A percentile compares a stretch with the other conserved stretches of the same genome.
Conservation (phyloP, 2,888 invertebrate genomes). For the Cyclophora punctaria region DNA sequence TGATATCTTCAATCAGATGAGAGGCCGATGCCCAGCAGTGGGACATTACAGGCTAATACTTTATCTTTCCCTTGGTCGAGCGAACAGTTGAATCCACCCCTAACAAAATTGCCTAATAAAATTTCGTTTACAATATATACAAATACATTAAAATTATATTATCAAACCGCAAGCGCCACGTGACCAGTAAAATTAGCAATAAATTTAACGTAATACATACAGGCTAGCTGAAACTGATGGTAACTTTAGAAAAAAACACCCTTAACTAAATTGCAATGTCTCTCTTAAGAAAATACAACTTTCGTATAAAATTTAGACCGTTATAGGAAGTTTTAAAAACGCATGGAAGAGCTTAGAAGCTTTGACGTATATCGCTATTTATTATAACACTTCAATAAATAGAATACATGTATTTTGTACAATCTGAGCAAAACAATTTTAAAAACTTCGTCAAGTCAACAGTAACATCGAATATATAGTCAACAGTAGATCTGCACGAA, state of each 20-base stretch:
- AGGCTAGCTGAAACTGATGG: slow-evolving; percentile 72
- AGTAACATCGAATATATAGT: too few species aligned
- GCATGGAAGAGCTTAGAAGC: slow-evolving; percentile 6
- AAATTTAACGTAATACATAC: slow-evolving; percentile 50
- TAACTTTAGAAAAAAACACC: slow-evolving; percentile 64
- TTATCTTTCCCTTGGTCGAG: too few species aligned
- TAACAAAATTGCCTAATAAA: too few species aligned
- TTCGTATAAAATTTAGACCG: slow-evolving; percentile 40
- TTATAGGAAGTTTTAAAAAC: slow-evolving; percentile 24
- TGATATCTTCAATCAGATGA: too few species aligned
- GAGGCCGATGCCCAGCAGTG: too few species aligned
- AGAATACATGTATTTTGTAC: too few species aligned
- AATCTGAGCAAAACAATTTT: too few species aligned
- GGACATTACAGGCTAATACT: too few species aligned
- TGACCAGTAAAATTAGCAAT: slow-evolving; percentile 44
- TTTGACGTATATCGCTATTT: background rate
- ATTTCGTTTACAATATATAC: too few species aligned
- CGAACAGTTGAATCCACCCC: too few species aligned
- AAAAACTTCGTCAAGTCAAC: too few species aligned
- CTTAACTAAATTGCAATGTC: slow-evolving; percentile 60
- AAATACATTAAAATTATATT: background rate
- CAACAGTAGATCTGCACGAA: background rate
- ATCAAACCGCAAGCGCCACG: slow-evolving; percentile 50
- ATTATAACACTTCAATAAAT: too few species aligned
- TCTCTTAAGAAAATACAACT: slow-evolving; percentile 38